phyloP scores from a whole-genome alignment of 2,888 invertebrate species.

The Griposia aprilina region DNA sequence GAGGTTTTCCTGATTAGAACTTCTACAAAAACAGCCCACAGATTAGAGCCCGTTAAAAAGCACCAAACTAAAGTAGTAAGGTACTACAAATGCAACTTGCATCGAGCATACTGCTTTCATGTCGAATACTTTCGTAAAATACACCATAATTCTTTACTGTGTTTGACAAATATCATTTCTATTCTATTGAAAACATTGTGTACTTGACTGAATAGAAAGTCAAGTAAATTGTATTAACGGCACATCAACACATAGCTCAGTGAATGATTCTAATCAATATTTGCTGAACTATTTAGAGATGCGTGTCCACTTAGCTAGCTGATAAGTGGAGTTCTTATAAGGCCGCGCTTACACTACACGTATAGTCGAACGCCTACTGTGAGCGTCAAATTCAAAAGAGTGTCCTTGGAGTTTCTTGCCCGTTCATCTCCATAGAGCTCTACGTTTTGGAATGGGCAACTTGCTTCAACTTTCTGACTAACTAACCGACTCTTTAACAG shows the following conservation, averaged over 20 bases:
- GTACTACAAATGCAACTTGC: background rate
- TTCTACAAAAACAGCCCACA: background rate
- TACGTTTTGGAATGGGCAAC: too few species aligned
- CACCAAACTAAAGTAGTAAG: background rate
- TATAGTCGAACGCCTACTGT: too few species aligned
- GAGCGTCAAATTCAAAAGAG: too few species aligned
- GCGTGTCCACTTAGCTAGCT: constrained; percentile 13
- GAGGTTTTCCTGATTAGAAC: background rate
- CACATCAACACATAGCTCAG: background rate
- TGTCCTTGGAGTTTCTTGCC: too few species aligned
- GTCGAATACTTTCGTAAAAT: background rate
- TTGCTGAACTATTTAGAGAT: constrained; percentile 43
- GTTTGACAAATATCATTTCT: constrained; percentile 4
- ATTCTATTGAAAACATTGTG: background rate
- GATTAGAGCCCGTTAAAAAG: background rate
- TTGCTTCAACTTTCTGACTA: too few species aligned
- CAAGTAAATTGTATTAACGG: constrained; percentile 28
- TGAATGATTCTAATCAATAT: constrained; percentile 30
- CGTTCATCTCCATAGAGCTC: too few species aligned
- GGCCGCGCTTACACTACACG: background rate
- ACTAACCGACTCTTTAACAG: too few species aligned
- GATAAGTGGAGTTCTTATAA: constrained; percentile 32
- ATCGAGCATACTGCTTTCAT: background rate
- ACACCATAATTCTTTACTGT: background rate
- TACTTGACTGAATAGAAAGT: constrained; percentile 30